A percentile compares a stretch with the other conserved stretches of the same genome.
Conservation (phyloP, 2,797 vertebrate species). For the Chelon auratus region DNA sequence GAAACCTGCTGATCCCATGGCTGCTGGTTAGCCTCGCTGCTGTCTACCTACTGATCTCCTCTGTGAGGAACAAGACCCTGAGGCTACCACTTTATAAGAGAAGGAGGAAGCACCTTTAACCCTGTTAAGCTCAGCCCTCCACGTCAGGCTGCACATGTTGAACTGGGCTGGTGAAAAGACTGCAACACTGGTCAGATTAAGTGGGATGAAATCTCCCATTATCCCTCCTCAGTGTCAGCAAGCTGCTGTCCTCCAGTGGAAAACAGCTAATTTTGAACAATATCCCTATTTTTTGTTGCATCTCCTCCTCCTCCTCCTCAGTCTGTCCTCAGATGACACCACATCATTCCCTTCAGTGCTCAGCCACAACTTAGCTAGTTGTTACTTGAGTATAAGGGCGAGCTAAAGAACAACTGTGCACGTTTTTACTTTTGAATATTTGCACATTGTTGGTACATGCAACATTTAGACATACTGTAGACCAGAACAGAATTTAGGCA, state of each 20-base stretch:
- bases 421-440: slow-evolving; percentile 7
- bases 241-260: slow-evolving; percentile 61
- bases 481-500: neutral
- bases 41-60: slow-evolving; percentile 46
- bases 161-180: slow-evolving; percentile 8
- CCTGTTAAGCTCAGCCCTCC: slow-evolving; percentile 32
- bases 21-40: slow-evolving; percentile 51
- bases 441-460: neutral
- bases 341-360: slow-evolving; percentile 41
- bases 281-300: slow-evolving; percentile 56
- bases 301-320: slow-evolving; percentile 50
- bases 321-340: slow-evolving; percentile 65
- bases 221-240: slow-evolving; percentile 58
- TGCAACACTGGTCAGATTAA: slow-evolving; percentile 38
- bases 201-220: slow-evolving; percentile 66
- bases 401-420: slow-evolving; percentile 14
- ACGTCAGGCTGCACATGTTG: slow-evolving; percentile 19
- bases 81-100: slow-evolving; percentile 42
- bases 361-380: slow-evolving; percentile 43
- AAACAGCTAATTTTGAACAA: slow-evolving; percentile 69
- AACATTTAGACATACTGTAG: neutral
- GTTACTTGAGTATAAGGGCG: slow-evolving; percentile 27
- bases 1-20: slow-evolving; percentile 39
- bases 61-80: slow-evolving; percentile 34
- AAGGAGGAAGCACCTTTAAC: slow-evolving; percentile 61